Conservation (phyloP, 2,888 invertebrate genomes). For the Apeira syringaria region DNA sequence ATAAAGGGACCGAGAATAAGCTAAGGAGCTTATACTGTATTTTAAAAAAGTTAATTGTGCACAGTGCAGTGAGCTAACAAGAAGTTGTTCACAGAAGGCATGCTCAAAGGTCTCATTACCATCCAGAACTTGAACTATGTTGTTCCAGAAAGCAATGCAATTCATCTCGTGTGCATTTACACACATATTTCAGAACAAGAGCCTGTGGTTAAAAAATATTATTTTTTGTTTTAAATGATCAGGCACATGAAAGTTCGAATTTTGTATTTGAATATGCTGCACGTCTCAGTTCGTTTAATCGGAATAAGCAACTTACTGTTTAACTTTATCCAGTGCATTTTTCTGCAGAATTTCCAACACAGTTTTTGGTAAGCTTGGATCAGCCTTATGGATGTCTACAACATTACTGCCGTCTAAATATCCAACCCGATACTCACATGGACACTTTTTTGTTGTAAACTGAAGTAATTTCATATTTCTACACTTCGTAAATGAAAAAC, state of each 20-base stretch:
- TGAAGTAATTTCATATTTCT: constrained; percentile 88
- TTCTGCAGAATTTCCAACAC: constrained; percentile 72
- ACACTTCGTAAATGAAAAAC: constrained; percentile 48
- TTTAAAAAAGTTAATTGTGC: no score
- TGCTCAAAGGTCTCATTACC: no score
- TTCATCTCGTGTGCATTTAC: no score
- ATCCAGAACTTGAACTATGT: no score
- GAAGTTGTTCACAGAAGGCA: no score
- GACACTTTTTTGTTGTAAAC: constrained; percentile 81
- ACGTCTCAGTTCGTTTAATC: no score
- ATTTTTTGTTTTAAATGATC: background rate
- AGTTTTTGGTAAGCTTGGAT: constrained; percentile 59
- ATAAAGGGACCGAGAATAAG: no score
- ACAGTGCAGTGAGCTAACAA: no score
- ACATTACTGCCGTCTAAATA: constrained; percentile 85
- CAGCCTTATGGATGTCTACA: constrained; percentile 86
- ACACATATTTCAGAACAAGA: no score
- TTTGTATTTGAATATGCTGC: background rate
- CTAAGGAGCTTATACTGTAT: no score
- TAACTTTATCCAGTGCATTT: constrained; percentile 54
- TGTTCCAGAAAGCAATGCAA: no score
- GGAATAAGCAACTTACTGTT: constrained; percentile 51
- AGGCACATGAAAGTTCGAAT: background rate
- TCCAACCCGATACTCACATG: constrained; percentile 86
- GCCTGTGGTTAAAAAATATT: no score